Evolutionary conservation across 2,888 invertebrate species (phyloP), one percentile per base, ranked within the genome.

Genomic region (Opisthograptis luteolata): DNA sequence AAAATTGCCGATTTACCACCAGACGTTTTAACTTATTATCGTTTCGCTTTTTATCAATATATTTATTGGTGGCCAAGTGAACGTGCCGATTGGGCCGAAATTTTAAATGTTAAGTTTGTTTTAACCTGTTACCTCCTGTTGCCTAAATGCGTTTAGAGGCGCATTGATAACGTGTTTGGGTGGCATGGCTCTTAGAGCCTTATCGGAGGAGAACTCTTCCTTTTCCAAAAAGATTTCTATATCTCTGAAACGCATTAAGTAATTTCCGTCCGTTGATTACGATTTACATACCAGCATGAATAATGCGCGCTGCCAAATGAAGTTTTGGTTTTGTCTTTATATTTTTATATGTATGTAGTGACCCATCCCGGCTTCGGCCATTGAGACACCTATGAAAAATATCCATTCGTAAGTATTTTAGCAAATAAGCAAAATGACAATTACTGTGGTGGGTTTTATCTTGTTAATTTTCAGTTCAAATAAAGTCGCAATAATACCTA

Each of bases 121-220:
- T 78, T 66, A 79, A 81, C 74, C 76, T 76, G 80, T 73, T 76
- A 62, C 73, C 57, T 68, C 58, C n/a, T n/a, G n/a, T n/a, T n/a
- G 66, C 68, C 79, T 83, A 81, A 85, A 87, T 86, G 85, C 76
- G 72, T 80, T 79, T 61, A 67, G 72, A 79, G 72, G 63, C 63
- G 66, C 64, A 70, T 63, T 81, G 87, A 87, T 88, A 88, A 86
- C 73, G 64, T 73, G 66, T 82, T 81, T 83, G 85, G 85, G 85
- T 85, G 86, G 86, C 78, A 67, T 66, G 78, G 65, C 70, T 68
- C 70, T 79, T 75, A 81, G 71, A 72, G 73, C 68, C 63, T 79
- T 86, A 84, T 83, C 79, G 64, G 58, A 49, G 34, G 52, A 48
- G 49, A 62, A 64, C 65, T 51, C 50, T 65, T 68, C 70, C 71